Evolutionary conservation across 2,888 invertebrate species (phyloP), one percentile per base, ranked within the genome.

Genomic region (Ametastegia equiseti): DNA sequence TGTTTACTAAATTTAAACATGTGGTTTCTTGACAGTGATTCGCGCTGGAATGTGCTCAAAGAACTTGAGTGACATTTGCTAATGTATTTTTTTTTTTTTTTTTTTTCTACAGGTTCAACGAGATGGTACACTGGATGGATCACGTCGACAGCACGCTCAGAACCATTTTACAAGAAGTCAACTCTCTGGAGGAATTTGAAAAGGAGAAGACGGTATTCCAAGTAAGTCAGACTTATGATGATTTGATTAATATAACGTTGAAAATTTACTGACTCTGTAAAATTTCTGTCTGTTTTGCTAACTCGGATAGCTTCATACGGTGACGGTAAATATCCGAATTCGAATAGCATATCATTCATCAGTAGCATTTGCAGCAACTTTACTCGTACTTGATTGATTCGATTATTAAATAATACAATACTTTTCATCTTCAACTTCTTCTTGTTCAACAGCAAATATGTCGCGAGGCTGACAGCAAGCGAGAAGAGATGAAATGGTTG

Each of bases 401-500:
- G n/a, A 45, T 42, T 27, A 42, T 69, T 23, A 7, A 39, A n/a
- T n/a, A 23, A 69, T 69, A 13, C 13, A 39, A 5, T 15, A 5
- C n/a, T 50, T 54, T 36, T 36, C 33, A 71, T 67, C 47, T 81
- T 50, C 82, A 78, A 82, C 81, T 84, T 80, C 71, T 85, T 85
- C 80, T 39, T 47, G 75, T 82, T 82, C 85, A 91, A 3, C 92
- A 98, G 98, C 95, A 95, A 91, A 96, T 98, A 86, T 98, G 98
- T 91, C 95, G 96, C 83, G 97, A 98, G 92, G 97, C 98, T 47
- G 98, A 98, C 90, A 94, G 94, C 82, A 97, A 97, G 91, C 95
- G 97, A 36, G 98, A 98, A 91, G 97, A 98, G 88, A 98, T 98
- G 96, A 98, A 98, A 90, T 98, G 98, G 97, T 93, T 99, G 80